Evolutionary conservation across 1,140 invertebrate genomes (phyloP), one percentile per base, ranked within the genome.

Genomic region (Drosophila miranda): DNA sequence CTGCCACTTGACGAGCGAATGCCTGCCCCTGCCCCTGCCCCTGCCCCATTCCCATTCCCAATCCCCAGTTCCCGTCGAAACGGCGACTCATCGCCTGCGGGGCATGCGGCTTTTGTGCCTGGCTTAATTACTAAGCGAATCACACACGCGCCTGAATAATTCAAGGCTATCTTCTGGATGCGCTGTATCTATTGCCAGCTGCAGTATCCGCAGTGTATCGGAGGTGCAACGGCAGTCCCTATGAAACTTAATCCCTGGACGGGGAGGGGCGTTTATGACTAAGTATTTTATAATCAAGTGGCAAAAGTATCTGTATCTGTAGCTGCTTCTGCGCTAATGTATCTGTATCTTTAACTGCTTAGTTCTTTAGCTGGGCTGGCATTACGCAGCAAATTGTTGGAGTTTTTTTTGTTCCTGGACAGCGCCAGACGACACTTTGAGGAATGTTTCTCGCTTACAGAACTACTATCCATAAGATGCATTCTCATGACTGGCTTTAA

Each of bases 71-170:
- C 69, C 43, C 14, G 51, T 50, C 53, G 41, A 62, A 81, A 44
- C 60, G 44, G 78, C 78, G 66, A 77, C 69, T 84, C 81, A 81
- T 73, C 74, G 84, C 79, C 68, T 38, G 34, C 34, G 34, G 34
- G 59, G 72, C 58, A 69, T 76, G 34, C 70, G 82, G 82, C 83
- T 88, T 87, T 88, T 88, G 83, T 82, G 67, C 54, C 34, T 82
- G 78, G 75, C 75, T 88, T 87, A 88, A 88, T 88, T 88, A 88
- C 83, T 88, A 88, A 88, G 83, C 83, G 62, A 88, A 79, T 88
- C 83, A 88, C 83, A 88, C 72, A 88, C 72, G 83, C 83, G 83
- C 73, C 83, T 88, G 83, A 88, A 88, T 88, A 76, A 88, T 88
- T 88, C 83, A 88, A 88, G 83, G 83, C 84, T 88, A 79, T 75